Evolutionary conservation across 2,888 invertebrate genomes (phyloP), one percentile per base, ranked within the genome.

Genomic region (Acanthopleura granulata): DNA sequence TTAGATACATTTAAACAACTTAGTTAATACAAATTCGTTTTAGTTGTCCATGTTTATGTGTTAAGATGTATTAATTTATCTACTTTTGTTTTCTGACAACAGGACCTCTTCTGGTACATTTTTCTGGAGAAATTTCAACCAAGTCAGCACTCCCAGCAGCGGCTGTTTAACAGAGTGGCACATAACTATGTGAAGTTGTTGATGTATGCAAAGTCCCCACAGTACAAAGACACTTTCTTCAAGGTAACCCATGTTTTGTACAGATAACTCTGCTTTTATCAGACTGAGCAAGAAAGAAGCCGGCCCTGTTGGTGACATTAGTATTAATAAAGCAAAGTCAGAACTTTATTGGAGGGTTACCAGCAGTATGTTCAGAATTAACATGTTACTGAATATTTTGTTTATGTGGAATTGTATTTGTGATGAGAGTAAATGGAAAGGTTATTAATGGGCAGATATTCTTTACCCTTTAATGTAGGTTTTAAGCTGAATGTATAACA

Each of bases 71-170:
- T 49, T 40, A 76, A 49, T 29, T 74, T 51, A 40, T 76, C 61
- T n/a, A 80, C 80, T 22, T 57, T n/a, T 57, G 57, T 57, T 57
- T 22, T 57, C 57, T 57, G n/a, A 18, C 18, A 57, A n/a, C 83
- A 90, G 89, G 90, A 90, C 73, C 84, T 84, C 49, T 90, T 90
- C 76, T 90, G 90, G 90, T 89, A 87, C 78, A 74, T 86, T 30
- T 90, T 89, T 78, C 81, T 89, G 73, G 86, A 88, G 49, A 86
- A 86, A 50, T 90, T 84, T 76, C 88, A 89, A 76, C 77, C 83
- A 25, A 85, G 81, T 73, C 80, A 79, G 62, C 77, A 80, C 27
- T 80, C 83, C 6, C 89, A 89, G 76, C 81, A 84, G 73, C 85
- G 87, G 66, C 78, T 89, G 49, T 90, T 90, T 77, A 86, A 90